Base-by-base conservation (phyloP, 2,888 invertebrate genomes). In the Heliothis peltigera region DNA sequence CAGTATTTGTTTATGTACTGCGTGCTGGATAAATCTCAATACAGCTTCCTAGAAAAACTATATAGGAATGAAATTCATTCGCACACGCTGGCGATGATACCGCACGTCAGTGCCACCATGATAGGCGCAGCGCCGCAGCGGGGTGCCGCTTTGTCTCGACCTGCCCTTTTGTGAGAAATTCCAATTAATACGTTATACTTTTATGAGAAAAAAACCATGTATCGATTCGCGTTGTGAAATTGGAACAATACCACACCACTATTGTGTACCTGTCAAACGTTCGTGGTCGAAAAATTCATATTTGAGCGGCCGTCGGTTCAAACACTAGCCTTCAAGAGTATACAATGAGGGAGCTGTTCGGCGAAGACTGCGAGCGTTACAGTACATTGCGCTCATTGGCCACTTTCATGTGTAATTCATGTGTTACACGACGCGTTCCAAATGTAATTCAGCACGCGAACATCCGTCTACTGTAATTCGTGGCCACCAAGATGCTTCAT, bases 331-430 rank as follows among this genome's bases (percentile, higher is more conserved):
- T 57, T 56, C 28, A 62, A 25, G 18, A 49, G 48, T 77, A 68
- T 70, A 70, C 74, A 79, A 75, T 70, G 57, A 60, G 61, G 47
- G 43, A 56, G 72, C 68, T 77, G 64, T 81, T 70, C 55, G 32
- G 63, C 39, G 25, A 71, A 79, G 81, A 84, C 77, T 81, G 85
- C 85, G 80, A 80, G 71, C 70, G 86, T 82, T n/a, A 85, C 89
- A 86, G 87, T 87, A 89, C 88, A 91, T 90, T 89, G 86, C 86
- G 83, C 87, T 87, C 89, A 88, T 89, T 88, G 89, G 77, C 82
- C 77, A 79, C 77, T 88, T 87, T 89, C 91, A 93, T 93, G 91
- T 80, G 89, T 93, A 92, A 92, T 94, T 91, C 92, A 94, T 93
- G 86, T 78, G 52, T 72, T 80, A 77, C 80, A 81, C 89, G 87